Evolutionary conservation across 2,888 invertebrate genomes (phyloP).

Genomic region (Oligia strigilis): DNA sequence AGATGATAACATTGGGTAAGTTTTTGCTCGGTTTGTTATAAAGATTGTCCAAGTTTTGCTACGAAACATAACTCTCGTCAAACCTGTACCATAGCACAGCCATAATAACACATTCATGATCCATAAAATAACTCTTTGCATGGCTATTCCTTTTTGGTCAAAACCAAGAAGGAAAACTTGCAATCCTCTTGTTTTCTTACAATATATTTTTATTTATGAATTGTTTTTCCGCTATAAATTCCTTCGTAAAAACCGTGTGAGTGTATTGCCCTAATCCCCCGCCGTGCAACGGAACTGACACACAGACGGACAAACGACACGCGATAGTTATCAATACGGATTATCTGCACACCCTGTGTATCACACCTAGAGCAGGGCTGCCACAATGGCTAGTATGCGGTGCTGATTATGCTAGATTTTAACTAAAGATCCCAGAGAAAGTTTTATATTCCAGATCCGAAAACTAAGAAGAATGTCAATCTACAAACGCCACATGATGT

Average conservation of each 20-base stretch:
- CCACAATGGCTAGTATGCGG: neutral
- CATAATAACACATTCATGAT: neutral
- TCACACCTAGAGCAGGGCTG: conserved; percentile 62
- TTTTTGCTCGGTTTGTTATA: neutral
- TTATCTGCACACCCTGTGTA: conserved; percentile 77
- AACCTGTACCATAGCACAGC: neutral
- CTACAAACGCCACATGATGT: too few relatives aligned
- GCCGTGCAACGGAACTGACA: conserved; percentile 77
- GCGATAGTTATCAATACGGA: conserved; percentile 85
- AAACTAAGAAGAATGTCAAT: too few relatives aligned
- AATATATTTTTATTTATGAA: conserved; percentile 54
- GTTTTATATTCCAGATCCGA: too few relatives aligned
- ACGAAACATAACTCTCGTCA: neutral
- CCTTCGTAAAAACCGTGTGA: conserved; percentile 66
- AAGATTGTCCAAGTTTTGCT: neutral
- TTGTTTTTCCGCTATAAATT: conserved; percentile 54
- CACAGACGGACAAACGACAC: conserved; percentile 74
- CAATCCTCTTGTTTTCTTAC: conserved; percentile 34
- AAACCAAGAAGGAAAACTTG: conserved; percentile 6
- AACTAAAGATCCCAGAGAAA: neutral
- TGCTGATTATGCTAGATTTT: neutral
- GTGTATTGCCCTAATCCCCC: conserved; percentile 71
- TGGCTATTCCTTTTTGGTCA: neutral
- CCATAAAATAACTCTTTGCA: neutral
- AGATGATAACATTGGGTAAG: neutral